These are phyloP conservation scores for Serrognathus titanus DNA, from an alignment of 2,888 invertebrate genomes.

Conservation along the genomic window DNA sequence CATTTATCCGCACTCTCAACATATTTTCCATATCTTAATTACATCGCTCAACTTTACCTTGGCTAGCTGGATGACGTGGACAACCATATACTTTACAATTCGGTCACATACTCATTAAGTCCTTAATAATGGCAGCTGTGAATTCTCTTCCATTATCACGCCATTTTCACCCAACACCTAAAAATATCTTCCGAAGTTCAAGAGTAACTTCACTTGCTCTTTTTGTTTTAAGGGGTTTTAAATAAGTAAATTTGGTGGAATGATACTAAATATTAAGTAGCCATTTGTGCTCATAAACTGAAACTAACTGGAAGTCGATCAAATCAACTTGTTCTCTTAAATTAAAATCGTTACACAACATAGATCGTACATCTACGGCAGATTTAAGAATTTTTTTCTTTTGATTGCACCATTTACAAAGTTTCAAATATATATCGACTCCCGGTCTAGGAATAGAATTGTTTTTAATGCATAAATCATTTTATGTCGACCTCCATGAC, in stretches of 20 bases:
- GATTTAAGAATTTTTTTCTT: no score
- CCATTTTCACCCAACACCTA: constrained; percentile 23
- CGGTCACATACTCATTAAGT: constrained; percentile 27
- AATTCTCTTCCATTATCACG: constrained; percentile 33
- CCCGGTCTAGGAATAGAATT: no score
- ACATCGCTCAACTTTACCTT: constrained; percentile 24
- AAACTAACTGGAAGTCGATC: no score
- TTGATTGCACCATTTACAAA: no score
- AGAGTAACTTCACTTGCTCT: constrained; percentile 32
- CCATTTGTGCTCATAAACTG: no score
- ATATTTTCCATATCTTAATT: constrained; percentile 37
- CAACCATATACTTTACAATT: constrained; percentile 29
- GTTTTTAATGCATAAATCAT: no score
- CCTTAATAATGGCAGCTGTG: constrained; percentile 24
- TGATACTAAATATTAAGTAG: no score
- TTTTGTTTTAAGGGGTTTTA: constrained; percentile 33
- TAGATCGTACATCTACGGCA: no score
- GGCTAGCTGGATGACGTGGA: constrained; percentile 29
- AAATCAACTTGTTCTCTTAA: no score
- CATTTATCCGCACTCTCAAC: constrained; percentile 27
- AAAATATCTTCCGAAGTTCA: constrained; percentile 25
- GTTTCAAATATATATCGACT: no score
- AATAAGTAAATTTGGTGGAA: not conserved
- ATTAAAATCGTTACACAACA: no score
- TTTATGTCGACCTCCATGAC: no score